These are phyloP conservation scores for Caenorhabditis angaria DNA, from an alignment of 2,888 invertebrate genomes.

Conservation along the genomic window DNA sequence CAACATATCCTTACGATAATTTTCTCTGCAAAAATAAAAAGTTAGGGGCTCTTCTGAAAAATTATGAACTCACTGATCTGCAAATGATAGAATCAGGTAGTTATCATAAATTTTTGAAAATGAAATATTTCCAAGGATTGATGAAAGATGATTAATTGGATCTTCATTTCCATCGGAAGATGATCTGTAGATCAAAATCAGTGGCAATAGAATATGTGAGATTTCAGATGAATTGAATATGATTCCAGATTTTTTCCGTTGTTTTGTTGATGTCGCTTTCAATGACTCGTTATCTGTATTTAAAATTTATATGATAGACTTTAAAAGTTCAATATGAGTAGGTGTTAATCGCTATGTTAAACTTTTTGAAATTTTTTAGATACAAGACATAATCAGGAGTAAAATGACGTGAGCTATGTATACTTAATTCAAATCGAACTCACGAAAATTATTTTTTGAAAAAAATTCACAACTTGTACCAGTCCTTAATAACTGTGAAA, in stretches of 20 bases:
- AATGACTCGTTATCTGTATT: conserved; percentile 27
- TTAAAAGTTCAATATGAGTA: conserved; percentile 12
- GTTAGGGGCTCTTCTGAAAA: not conserved
- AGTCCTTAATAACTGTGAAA: no score
- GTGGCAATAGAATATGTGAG: conserved; percentile 35
- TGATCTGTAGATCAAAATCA: conserved; percentile 30
- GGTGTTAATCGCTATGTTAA: no score
- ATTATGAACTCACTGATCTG: conserved; percentile 31
- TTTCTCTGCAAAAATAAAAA: conserved; percentile 18
- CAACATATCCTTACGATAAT: conserved; percentile 18
- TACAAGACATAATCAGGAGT: no score
- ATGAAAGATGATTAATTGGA: conserved; percentile 22
- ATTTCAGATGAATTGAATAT: conserved; percentile 34
- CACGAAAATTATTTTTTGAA: no score
- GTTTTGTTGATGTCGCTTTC: conserved; percentile 6
- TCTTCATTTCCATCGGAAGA: conserved; percentile 30
- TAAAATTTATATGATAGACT: not conserved
- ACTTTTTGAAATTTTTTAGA: no score
- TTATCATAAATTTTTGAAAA: conserved; percentile 25
- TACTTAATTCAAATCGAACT: no score
- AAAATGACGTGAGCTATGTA: no score
- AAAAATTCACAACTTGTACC: no score
- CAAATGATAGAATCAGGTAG: conserved; percentile 32
- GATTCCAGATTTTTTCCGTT: conserved; percentile 11
- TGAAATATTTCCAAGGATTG: conserved; percentile 31